phyloP scores from a whole-genome alignment of 2,797 vertebrate species.

The Psittacula echo region DNA sequence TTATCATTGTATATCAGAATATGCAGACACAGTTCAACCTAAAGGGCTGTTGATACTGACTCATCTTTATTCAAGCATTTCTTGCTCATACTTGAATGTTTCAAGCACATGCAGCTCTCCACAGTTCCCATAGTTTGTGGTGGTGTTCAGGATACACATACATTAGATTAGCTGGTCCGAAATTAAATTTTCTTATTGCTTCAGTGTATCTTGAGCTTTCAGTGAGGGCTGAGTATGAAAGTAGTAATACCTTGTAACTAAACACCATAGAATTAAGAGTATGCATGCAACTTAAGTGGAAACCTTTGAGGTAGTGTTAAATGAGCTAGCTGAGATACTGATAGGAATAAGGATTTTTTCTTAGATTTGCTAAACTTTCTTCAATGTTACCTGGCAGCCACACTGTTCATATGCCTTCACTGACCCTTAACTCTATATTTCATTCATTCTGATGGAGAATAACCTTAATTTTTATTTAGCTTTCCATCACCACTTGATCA shows the following conservation, averaged over 20 bases:
- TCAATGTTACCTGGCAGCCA: neutral
- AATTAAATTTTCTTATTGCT: neutral
- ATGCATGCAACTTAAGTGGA: neutral
- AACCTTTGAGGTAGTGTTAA: neutral
- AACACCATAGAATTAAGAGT: neutral
- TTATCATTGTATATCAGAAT: slow-evolving; percentile 13
- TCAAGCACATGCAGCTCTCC: neutral
- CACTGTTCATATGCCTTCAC: neutral
- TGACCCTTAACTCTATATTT: neutral
- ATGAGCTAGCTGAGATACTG: neutral
- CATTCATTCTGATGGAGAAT: neutral
- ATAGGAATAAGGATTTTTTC: neutral
- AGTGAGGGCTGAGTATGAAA: neutral
- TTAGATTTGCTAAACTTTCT: neutral
- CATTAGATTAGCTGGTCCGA: neutral
- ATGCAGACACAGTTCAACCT: neutral
- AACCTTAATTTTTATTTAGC: neutral
- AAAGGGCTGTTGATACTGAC: slow-evolving; percentile 18
- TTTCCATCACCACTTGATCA: neutral
- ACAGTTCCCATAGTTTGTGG: neutral
- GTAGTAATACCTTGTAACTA: neutral
- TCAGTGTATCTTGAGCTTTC: neutral
- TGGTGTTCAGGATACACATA: neutral
- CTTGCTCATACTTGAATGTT: neutral
- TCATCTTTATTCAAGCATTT: slow-evolving; percentile 55